Conservation (phyloP, 2,113 vertebrate species). For the Brienomyrus brachyistius region DNA sequence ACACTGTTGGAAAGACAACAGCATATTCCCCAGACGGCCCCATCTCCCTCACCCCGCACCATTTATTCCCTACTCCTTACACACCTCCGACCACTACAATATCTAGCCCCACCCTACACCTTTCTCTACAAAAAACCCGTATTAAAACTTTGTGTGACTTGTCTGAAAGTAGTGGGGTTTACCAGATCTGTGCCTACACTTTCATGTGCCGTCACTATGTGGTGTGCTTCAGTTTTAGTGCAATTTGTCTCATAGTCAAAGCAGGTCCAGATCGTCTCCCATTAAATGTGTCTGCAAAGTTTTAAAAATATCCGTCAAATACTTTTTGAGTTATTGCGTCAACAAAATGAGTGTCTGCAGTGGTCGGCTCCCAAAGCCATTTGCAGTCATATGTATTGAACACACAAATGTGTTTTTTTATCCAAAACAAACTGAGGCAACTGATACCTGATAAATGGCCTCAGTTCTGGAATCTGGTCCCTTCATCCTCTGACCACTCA, state of each 20-base stretch:
- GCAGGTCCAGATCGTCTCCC: not conserved
- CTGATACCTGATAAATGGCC: not conserved
- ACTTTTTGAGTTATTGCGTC: not conserved
- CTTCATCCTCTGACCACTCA: not conserved
- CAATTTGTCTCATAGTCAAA: not conserved
- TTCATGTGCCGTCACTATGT: not conserved
- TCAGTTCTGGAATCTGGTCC: not conserved
- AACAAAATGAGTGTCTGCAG: not conserved
- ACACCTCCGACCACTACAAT: not conserved
- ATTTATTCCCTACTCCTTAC: not conserved
- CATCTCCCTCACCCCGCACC: not conserved
- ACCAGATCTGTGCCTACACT: not conserved
- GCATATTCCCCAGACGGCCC: not conserved
- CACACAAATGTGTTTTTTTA: not conserved
- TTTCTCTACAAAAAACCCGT: not conserved
- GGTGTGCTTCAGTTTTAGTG: not conserved
- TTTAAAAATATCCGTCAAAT: not conserved
- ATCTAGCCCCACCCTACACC: not conserved
- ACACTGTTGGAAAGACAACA: not conserved
- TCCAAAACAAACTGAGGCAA: not conserved
- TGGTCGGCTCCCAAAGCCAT: not conserved
- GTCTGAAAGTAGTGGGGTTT: not conserved
- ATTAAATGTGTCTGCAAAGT: not conserved
- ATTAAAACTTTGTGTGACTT: not conserved
- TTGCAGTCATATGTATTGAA: not conserved